Evolutionary conservation across 2,888 invertebrate genomes (phyloP).

Genomic region (Ennomos quercinarius): DNA sequence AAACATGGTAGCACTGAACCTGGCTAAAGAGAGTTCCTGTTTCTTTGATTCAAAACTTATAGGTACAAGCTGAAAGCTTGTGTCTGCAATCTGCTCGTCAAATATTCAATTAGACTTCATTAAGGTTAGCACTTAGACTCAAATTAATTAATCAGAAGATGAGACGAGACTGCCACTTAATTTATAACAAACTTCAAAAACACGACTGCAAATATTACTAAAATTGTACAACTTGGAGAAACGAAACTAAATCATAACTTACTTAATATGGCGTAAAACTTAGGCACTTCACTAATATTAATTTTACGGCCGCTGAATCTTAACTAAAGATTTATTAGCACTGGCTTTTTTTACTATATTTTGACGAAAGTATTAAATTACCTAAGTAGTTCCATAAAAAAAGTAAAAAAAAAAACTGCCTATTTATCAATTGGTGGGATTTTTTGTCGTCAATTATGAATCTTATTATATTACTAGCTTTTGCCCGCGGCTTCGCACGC

Average conservation of each 20-base stretch:
- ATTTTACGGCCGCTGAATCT: slow-evolving; percentile 39
- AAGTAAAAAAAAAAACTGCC: neutral
- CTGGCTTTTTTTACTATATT: slow-evolving; percentile 28
- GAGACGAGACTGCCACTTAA: neutral
- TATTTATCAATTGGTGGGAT: slow-evolving; percentile 18
- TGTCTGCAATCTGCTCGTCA: neutral
- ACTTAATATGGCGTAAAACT: slow-evolving; percentile 21
- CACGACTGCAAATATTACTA: slow-evolving; percentile 6
- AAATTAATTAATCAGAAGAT: slow-evolving; percentile 2
- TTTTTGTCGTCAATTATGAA: no score
- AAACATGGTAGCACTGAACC: no score
- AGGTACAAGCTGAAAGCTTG: no score
- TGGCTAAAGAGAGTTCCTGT: no score
- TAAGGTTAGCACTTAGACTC: neutral
- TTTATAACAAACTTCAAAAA: slow-evolving; percentile 8
- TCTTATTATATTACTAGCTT: no score
- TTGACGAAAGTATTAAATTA: slow-evolving; percentile 38
- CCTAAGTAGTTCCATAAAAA: slow-evolving; percentile 19
- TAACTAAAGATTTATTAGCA: slow-evolving; percentile 39
- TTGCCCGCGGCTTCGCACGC: no score
- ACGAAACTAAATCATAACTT: slow-evolving; percentile 25
- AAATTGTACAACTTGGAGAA: slow-evolving; percentile 18
- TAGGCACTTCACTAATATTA: slow-evolving; percentile 36
- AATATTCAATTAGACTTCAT: neutral
- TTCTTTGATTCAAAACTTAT: no score